Conservation (phyloP, 2,113 vertebrate genomes). For the Synodontis membranacea region DNA sequence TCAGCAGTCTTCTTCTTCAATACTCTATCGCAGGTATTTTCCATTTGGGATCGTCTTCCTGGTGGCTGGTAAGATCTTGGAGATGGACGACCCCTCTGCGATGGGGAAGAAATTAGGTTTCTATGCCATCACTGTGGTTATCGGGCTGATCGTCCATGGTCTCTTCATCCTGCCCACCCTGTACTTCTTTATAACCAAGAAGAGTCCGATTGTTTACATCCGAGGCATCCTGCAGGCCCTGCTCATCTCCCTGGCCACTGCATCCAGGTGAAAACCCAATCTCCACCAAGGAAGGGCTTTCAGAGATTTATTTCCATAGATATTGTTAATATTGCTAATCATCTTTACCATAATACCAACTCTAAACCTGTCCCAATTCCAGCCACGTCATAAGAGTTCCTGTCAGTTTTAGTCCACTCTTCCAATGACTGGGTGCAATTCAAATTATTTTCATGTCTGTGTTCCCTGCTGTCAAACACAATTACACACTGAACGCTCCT, state of each 20-base stretch:
- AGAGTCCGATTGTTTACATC: conserved; percentile 96
- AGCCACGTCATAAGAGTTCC: background rate
- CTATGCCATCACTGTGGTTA: conserved; percentile 92
- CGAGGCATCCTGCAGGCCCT: conserved; percentile 94
- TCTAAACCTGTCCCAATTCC: too few relatives aligned
- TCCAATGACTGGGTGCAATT: background rate
- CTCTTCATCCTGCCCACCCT: conserved; percentile 92
- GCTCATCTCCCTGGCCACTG: conserved; percentile 94
- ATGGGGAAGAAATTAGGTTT: conserved; percentile 95
- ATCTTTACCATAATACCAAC: too few relatives aligned
- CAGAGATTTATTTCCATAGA: background rate
- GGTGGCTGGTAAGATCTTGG: conserved; percentile 96
- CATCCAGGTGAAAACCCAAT: conserved; percentile 88
- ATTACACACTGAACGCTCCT: background rate
- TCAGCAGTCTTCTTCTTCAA: too few relatives aligned
- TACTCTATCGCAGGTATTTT: conserved; percentile 82
- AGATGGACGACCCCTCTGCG: conserved; percentile 94
- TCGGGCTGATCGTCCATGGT: conserved; percentile 89
- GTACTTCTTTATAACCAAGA: conserved; percentile 96
- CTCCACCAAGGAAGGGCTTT: background rate
- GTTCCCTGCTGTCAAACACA: background rate
- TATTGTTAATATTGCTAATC: background rate
- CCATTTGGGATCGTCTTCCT: conserved; percentile 97
- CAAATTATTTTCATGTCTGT: background rate
- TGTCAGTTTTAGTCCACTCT: background rate